A percentile compares a stretch with the other conserved stretches of the same genome.
Evolutionary conservation across 2,797 vertebrate genomes (phyloP).

Genomic region (Pangasius mekongensis): DNA sequence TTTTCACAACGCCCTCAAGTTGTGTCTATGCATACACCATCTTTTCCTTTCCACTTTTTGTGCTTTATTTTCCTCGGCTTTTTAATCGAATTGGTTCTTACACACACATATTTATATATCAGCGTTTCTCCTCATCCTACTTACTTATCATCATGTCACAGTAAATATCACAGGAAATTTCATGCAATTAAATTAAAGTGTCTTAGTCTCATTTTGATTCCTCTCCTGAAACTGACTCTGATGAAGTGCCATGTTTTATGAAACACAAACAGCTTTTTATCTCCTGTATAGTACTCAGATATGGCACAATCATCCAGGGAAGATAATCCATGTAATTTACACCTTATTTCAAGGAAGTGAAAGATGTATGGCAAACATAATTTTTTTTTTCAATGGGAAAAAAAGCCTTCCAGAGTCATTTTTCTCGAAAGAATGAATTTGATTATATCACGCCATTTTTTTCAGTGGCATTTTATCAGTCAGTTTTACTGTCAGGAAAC

Average conservation of each 20-base stretch:
- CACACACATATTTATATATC: not conserved
- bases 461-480: slow-evolving; percentile 19
- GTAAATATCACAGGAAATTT: not conserved
- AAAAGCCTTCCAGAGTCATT: not conserved
- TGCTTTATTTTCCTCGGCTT: not conserved
- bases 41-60: not conserved
- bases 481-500: slow-evolving; percentile 29
- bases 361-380: slow-evolving; percentile 15
- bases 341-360: slow-evolving; percentile 7
- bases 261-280: not conserved
- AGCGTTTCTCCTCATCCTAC: not conserved
- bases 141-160: not conserved
- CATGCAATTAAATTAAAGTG: not conserved
- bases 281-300: slow-evolving; percentile 1
- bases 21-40: not conserved
- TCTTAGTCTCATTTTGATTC: not conserved
- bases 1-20: not conserved
- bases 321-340: slow-evolving; percentile 35
- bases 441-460: slow-evolving; percentile 28
- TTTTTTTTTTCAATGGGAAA: not conserved
- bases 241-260: slow-evolving; percentile 26
- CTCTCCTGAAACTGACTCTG: not conserved
- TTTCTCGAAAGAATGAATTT: slow-evolving; percentile 29
- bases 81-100: not conserved
- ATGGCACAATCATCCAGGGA: slow-evolving; percentile 6